Percentiles rank a stretch among this genome's conserved stretches.
These are phyloP conservation scores for Pempheris klunzingeri DNA, from an alignment of 2,797 vertebrate species.

Conservation along the genomic window DNA sequence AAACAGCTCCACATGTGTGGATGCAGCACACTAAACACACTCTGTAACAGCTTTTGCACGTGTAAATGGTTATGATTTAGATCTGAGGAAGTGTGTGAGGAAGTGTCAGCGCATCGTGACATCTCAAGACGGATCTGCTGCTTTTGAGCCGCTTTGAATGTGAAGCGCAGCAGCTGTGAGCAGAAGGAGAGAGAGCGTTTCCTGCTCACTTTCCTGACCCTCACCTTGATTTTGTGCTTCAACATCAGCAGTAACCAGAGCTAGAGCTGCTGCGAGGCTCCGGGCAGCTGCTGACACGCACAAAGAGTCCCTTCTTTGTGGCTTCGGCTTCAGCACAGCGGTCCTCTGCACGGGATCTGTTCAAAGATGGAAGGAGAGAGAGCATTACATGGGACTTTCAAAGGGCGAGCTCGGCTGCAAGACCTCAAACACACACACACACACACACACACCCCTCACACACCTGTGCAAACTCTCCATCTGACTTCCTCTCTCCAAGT, in stretches of 20 bases:
- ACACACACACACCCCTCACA: conserved; percentile 51
- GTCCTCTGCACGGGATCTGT: conserved; percentile 41
- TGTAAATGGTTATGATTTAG: too few species aligned
- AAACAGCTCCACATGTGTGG: too few species aligned
- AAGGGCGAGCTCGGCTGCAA: conserved; percentile 38
- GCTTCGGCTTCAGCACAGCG: conserved; percentile 51
- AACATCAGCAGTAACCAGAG: conserved; percentile 39
- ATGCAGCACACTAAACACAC: too few species aligned
- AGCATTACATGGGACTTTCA: conserved; percentile 44
- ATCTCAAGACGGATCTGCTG: too few species aligned
- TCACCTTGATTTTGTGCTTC: conserved; percentile 58
- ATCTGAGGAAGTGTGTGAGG: too few species aligned
- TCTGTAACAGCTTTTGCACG: too few species aligned
- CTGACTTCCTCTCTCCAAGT: conserved; percentile 61
- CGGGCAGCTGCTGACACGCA: conserved; percentile 48
- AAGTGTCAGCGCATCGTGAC: too few species aligned
- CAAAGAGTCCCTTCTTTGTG: conserved; percentile 61
- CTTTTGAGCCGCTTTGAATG: too few species aligned
- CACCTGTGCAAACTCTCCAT: conserved; percentile 79
- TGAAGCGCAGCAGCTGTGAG: background rate
- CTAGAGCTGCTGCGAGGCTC: conserved; percentile 19
- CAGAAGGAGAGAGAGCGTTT: conserved; percentile 17
- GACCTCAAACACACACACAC: conserved; percentile 55
- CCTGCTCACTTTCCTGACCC: background rate
- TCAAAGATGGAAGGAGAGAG: conserved; percentile 56